Evolutionary conservation across 2,113 vertebrate species (phyloP).

Genomic region (Propithecus coquereli): DNA sequence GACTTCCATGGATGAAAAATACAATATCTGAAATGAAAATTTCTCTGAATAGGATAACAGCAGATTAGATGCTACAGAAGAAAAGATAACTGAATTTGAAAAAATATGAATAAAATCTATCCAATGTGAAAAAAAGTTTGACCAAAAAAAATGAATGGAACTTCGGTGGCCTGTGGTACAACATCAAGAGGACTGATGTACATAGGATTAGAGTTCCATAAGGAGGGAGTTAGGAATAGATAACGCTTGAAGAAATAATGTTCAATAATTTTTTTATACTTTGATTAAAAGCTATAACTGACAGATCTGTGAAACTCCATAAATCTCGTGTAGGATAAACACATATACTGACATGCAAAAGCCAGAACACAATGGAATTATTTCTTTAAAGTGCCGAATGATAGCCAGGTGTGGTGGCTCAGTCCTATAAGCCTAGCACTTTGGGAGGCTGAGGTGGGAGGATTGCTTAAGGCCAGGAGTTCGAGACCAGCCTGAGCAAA

Average conservation of each 20-base stretch:
- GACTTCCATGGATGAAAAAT: not conserved
- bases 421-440: not conserved
- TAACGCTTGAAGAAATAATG: not conserved
- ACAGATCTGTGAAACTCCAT: not conserved
- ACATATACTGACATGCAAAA: not conserved
- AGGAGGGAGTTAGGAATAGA: not conserved
- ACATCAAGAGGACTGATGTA: not conserved
- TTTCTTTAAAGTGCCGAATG: not conserved
- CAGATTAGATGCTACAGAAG: not conserved
- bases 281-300: not conserved
- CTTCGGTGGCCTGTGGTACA: not conserved
- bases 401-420: not conserved
- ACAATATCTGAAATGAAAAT: not conserved
- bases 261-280: not conserved
- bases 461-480: not conserved
- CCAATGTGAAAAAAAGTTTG: not conserved
- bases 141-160: not conserved
- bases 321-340: not conserved
- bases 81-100: not conserved
- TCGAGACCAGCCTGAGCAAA: not conserved
- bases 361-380: not conserved
- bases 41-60: not conserved
- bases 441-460: not conserved
- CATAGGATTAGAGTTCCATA: not conserved
- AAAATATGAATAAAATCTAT: not conserved